phyloP scores from a whole-genome alignment of 2,797 vertebrate species.

The Odontamblyopus lacepedii region DNA sequence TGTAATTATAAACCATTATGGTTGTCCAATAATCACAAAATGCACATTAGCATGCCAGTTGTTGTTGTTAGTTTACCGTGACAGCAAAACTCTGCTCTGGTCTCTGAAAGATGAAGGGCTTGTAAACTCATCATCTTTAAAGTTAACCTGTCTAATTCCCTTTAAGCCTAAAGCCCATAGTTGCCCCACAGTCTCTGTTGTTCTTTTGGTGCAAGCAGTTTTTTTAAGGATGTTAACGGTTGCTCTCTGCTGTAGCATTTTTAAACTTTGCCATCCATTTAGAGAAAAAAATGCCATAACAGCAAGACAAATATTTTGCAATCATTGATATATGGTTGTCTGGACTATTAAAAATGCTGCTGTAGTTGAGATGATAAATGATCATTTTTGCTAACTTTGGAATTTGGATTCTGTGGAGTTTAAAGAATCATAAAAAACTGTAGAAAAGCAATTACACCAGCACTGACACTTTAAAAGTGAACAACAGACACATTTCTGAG shows the following conservation, averaged over 20 bases:
- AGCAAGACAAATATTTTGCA: neutral
- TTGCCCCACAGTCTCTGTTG: neutral
- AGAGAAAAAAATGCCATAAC: neutral
- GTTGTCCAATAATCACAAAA: no score
- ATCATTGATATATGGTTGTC: constrained; percentile 5
- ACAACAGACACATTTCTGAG: neutral
- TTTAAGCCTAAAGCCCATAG: neutral
- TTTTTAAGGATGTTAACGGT: neutral
- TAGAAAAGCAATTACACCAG: neutral
- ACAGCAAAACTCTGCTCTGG: no score
- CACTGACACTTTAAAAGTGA: neutral
- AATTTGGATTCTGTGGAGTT: neutral
- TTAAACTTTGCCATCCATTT: neutral
- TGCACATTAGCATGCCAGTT: no score
- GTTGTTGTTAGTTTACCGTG: no score
- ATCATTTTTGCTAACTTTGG: neutral
- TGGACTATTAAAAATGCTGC: neutral
- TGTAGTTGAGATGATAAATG: neutral
- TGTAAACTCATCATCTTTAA: no score
- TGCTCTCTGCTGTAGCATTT: neutral
- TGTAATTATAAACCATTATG: no score
- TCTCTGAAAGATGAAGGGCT: no score
- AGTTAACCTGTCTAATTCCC: no score
- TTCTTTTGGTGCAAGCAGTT: neutral
- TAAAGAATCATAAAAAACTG: neutral